Evolutionary conservation across 2,113 vertebrate genomes (phyloP).

Genomic region (Actenoides lindsayi): DNA sequence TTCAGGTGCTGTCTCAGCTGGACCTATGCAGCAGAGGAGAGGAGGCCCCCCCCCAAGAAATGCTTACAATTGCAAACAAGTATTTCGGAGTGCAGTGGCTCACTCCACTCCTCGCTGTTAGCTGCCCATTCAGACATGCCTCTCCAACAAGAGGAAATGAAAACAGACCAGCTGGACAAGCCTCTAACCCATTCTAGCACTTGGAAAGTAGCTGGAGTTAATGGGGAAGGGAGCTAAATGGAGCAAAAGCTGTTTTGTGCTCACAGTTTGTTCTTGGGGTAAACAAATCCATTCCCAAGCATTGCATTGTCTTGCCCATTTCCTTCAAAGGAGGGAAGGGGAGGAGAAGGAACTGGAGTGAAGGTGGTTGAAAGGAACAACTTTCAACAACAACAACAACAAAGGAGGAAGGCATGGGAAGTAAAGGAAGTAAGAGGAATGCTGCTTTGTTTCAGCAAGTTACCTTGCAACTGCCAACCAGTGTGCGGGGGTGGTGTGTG

Average conservation of each 20-base stretch:
- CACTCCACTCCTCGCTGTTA: neutral
- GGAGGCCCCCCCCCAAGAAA: neutral
- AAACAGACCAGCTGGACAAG: neutral
- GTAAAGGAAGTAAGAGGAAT: neutral
- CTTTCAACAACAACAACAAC: neutral
- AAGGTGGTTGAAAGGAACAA: conserved; percentile 6
- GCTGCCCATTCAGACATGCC: neutral
- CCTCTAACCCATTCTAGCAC: neutral
- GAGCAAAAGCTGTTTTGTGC: neutral
- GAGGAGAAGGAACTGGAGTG: neutral
- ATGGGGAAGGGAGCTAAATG: neutral
- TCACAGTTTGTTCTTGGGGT: neutral
- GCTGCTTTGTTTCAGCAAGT: conserved; percentile 31
- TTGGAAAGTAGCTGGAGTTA: neutral
- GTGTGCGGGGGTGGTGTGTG: neutral
- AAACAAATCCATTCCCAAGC: neutral
- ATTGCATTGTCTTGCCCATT: neutral
- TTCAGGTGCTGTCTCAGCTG: neutral
- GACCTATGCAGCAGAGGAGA: neutral
- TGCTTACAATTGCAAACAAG: neutral
- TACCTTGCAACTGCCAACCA: neutral
- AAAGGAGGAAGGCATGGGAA: neutral
- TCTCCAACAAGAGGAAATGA: neutral
- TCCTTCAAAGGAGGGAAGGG: neutral
- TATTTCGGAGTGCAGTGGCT: neutral